phyloP scores from a whole-genome alignment of 1,140 invertebrate genomes.

The Parasteatoda tepidariorum region DNA sequence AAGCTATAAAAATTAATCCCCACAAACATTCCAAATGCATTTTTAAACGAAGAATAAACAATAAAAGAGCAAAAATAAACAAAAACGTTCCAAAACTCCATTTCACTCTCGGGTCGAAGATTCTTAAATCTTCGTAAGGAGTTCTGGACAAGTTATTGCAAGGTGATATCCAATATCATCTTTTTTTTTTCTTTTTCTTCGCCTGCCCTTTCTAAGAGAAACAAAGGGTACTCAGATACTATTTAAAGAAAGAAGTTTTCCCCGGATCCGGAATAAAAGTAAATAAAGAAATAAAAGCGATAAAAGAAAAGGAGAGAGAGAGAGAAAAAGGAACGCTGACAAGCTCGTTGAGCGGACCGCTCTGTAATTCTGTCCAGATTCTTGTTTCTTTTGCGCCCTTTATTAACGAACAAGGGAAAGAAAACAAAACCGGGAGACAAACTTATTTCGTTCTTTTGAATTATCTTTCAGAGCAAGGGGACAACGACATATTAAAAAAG shows the following conservation, averaged over 20 bases:
- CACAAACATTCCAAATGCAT: background rate
- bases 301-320: background rate
- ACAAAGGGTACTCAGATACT: background rate
- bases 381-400: slow-evolving; percentile 9
- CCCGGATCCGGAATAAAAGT: background rate
- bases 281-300: slow-evolving; percentile 4
- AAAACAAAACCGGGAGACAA: background rate
- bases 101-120: background rate
- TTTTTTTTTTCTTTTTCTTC: background rate
- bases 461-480: background rate
- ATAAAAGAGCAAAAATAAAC: background rate
- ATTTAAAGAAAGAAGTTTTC: background rate
- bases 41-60: background rate
- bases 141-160: background rate
- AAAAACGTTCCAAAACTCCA: background rate
- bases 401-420: background rate
- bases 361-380: background rate
- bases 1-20: background rate
- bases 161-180: background rate
- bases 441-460: background rate
- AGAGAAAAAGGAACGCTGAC: slow-evolving; percentile 2
- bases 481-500: background rate
- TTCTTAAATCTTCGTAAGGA: background rate
- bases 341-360: background rate
- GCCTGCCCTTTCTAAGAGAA: background rate